A percentile compares a stretch with the other conserved stretches of the same genome.
Conservation (phyloP, 2,888 invertebrate genomes). For the Orthosia gracilis region DNA sequence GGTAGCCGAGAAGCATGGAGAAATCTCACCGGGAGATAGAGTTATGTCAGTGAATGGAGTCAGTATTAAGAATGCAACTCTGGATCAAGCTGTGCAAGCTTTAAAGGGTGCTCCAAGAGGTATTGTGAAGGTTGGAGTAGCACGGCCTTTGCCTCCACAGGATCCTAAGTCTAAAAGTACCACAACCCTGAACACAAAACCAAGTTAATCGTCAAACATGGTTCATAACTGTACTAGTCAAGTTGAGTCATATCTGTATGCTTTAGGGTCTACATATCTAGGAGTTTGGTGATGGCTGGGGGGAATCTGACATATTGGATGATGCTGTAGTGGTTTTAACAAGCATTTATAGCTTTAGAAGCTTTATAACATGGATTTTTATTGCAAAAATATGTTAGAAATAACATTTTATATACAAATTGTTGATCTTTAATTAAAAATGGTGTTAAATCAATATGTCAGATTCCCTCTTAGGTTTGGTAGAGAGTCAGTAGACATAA, state of each 20-base stretch:
- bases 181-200: conserved; percentile 82
- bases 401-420: background rate
- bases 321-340: background rate
- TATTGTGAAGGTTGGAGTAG: conserved; percentile 97
- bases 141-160: conserved; percentile 94
- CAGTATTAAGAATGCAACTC: conserved; percentile 96
- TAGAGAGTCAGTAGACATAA: conserved; percentile 48
- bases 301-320: conserved; percentile 46
- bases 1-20: conserved; percentile 98
- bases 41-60: conserved; percentile 97
- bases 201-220: conserved; percentile 83
- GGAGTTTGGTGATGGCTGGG: conserved; percentile 67
- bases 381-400: background rate
- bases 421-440: background rate
- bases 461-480: conserved; percentile 24
- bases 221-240: conserved; percentile 84
- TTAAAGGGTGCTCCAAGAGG: conserved; percentile 98
- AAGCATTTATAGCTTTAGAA: conserved; percentile 16
- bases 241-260: conserved; percentile 86
- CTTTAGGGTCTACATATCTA: conserved; percentile 77
- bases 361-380: conserved; percentile 13
- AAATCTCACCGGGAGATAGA: conserved; percentile 98
- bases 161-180: conserved; percentile 86
- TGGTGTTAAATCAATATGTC: conserved; percentile 12
- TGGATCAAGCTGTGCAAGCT: conserved; percentile 99